Evolutionary conservation across 2,113 vertebrate species (phyloP).

Genomic region (Delphinus delphis): DNA sequence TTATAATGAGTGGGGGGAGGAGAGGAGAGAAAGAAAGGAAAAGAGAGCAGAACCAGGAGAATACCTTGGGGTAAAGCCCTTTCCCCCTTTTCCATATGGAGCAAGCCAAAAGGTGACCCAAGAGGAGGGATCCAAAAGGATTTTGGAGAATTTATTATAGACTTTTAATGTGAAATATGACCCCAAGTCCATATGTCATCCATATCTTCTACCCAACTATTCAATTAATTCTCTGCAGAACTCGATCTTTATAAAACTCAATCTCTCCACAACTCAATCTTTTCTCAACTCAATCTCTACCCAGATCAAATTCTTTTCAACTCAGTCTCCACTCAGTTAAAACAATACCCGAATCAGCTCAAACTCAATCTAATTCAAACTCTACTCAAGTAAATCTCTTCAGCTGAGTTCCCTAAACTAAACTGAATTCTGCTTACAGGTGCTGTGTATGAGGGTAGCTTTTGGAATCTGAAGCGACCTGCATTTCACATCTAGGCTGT

Average conservation of each 20-base stretch:
- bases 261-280: neutral
- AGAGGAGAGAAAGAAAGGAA: neutral
- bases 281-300: neutral
- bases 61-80: neutral
- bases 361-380: conserved; percentile 9
- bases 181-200: neutral
- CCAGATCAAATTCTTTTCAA: neutral
- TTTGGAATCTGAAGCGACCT: neutral
- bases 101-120: neutral
- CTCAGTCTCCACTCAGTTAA: neutral
- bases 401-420: neutral
- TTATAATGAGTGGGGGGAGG: neutral
- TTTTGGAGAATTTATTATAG: neutral
- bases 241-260: neutral
- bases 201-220: neutral
- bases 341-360: neutral
- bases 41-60: neutral
- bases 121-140: neutral
- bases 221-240: neutral
- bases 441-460: neutral
- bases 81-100: neutral
- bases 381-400: neutral
- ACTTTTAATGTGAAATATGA: neutral
- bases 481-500: neutral
- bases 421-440: neutral